A percentile compares a stretch with the other conserved stretches of the same genome.
phyloP scores from a whole-genome alignment of 2,113 vertebrate species.

The Pyrgilauda ruficollis region DNA sequence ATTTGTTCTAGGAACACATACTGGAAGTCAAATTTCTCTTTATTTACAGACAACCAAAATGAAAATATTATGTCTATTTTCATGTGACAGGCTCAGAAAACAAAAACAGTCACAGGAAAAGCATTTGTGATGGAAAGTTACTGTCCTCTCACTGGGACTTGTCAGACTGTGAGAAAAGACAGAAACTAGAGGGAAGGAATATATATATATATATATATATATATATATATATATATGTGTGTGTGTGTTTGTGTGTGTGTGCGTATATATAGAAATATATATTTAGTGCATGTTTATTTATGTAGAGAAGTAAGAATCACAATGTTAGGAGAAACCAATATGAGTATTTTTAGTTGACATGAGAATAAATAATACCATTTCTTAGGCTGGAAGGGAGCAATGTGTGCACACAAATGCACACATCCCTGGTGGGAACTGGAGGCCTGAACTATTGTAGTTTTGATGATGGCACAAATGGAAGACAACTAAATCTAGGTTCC shows the following conservation, averaged over 20 bases:
- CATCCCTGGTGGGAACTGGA: neutral
- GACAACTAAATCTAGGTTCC: neutral
- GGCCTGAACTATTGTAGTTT: neutral
- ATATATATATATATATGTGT: no score
- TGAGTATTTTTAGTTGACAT: neutral
- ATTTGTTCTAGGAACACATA: neutral
- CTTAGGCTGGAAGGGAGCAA: neutral
- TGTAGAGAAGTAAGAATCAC: neutral
- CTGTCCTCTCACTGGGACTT: neutral
- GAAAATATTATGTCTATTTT: conserved; percentile 44
- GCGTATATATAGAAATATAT: neutral
- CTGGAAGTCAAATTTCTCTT: conserved; percentile 12
- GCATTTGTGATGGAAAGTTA: conserved; percentile 34
- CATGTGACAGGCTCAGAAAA: conserved; percentile 9
- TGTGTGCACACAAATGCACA: accelerated
- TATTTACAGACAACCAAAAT: conserved; percentile 25
- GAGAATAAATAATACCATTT: neutral
- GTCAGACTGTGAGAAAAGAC: neutral
- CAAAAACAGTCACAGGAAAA: conserved; percentile 15
- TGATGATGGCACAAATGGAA: neutral
- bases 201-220: neutral
- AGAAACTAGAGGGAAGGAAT: neutral
- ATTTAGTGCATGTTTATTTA: neutral
- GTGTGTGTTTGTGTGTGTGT: neutral
- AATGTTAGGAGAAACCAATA: neutral